phyloP scores from a whole-genome alignment of 1,140 invertebrate genomes.

The Zaprionus tsacasi region DNA sequence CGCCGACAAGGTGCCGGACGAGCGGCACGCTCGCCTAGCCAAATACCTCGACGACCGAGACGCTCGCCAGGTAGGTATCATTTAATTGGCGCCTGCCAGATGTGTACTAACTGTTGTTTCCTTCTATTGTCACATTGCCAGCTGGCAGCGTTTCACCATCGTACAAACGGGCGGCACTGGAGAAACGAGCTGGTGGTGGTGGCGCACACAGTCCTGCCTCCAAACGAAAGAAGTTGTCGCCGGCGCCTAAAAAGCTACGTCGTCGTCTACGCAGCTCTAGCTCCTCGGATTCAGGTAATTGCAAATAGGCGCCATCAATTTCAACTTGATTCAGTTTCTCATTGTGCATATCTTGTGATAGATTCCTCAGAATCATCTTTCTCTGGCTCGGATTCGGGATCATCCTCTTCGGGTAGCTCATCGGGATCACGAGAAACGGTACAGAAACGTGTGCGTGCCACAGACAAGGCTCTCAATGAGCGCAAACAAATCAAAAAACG shows the following conservation, averaged over 20 bases:
- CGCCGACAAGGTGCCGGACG: slow-evolving; percentile 55
- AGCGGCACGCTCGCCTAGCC: slow-evolving; percentile 65
- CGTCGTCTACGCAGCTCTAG: slow-evolving; percentile 67
- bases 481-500: slow-evolving; percentile 84
- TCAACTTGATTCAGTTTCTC: neutral
- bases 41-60: slow-evolving; percentile 65
- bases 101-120: neutral
- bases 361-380: slow-evolving; percentile 86
- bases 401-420: slow-evolving; percentile 85
- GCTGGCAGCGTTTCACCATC: slow-evolving; percentile 58
- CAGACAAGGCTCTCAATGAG: slow-evolving; percentile 84
- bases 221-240: slow-evolving; percentile 71
- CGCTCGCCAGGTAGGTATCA: slow-evolving; percentile 69
- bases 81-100: neutral
- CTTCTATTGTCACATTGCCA: slow-evolving; percentile 34
- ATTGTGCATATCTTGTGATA: neutral
- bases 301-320: neutral
- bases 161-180: slow-evolving; percentile 62
- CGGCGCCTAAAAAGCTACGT: slow-evolving; percentile 62
- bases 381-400: slow-evolving; percentile 84
- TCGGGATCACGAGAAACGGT: slow-evolving; percentile 82
- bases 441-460: slow-evolving; percentile 73
- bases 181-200: slow-evolving; percentile 53
- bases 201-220: slow-evolving; percentile 65
- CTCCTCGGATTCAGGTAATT: slow-evolving; percentile 85